Evolutionary conservation across 1,140 invertebrate species (phyloP).

Genomic region (Trichonephila clavipes): DNA sequence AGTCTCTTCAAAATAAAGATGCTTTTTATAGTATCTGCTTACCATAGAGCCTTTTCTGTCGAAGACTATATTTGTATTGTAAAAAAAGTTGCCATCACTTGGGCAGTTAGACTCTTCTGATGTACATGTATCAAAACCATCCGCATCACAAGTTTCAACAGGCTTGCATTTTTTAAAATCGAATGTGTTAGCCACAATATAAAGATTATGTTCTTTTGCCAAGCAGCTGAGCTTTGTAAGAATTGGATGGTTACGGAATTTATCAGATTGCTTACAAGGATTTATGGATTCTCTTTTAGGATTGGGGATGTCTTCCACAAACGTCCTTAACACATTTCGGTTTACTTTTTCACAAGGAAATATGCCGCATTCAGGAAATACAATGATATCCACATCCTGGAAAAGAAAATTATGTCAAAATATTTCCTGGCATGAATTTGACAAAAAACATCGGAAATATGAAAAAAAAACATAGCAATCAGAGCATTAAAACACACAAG

Average conservation of each 20-base stretch:
- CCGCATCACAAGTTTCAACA: conserved; percentile 50
- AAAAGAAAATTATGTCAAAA: background rate
- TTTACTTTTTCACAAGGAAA: background rate
- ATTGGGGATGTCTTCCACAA: conserved; percentile 58
- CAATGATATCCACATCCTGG: conserved; percentile 88
- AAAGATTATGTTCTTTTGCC: conserved; percentile 82
- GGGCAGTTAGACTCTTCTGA: conserved; percentile 77
- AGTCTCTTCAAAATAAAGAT: conserved; percentile 85
- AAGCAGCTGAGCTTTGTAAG: conserved; percentile 83
- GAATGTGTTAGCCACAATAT: conserved; percentile 87
- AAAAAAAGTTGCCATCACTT: conserved; percentile 82
- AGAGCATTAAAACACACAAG: no score
- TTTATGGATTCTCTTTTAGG: conserved; percentile 13
- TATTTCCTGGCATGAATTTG: no score
- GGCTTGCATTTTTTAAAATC: conserved; percentile 84
- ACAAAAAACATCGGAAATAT: no score
- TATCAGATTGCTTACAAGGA: conserved; percentile 59
- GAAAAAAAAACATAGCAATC: no score
- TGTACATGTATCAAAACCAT: conserved; percentile 79
- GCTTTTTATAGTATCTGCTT: conserved; percentile 88
- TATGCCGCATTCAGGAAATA: conserved; percentile 89
- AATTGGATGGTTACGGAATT: conserved; percentile 60
- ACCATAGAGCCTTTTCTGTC: conserved; percentile 84
- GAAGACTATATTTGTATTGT: conserved; percentile 90
- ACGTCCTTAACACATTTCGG: background rate